Conservation (phyloP, 2,113 vertebrate genomes). For the Poeciliopsis retropinna region DNA sequence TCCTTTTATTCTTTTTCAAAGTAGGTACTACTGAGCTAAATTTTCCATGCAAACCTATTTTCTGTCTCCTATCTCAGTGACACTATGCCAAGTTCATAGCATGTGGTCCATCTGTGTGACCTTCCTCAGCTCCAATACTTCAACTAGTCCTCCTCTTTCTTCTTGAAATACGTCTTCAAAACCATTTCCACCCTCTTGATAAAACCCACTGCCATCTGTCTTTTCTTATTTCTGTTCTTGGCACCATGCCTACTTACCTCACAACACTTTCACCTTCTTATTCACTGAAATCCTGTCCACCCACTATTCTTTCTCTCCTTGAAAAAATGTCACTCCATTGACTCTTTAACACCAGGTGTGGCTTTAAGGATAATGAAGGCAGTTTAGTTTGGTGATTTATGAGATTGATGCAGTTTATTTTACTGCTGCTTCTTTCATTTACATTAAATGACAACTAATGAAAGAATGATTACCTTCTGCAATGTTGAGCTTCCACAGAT, state of each 20-base stretch:
- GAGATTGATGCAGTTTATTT: slow-evolving; percentile 6
- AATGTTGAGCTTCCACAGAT: background rate
- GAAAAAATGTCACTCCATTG: background rate
- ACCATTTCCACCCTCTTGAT: background rate
- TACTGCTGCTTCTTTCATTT: background rate
- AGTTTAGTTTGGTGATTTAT: slow-evolving; percentile 20
- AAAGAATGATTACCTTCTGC: background rate
- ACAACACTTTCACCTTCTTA: background rate
- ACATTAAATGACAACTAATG: background rate
- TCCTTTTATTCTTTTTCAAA: background rate
- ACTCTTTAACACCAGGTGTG: background rate
- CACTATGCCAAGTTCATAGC: background rate
- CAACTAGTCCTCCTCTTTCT: background rate
- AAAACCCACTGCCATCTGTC: background rate
- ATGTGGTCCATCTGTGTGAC: background rate
- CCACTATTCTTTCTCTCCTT: too few species aligned
- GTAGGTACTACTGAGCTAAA: background rate
- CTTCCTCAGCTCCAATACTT: background rate
- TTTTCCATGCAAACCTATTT: background rate
- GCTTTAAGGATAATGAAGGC: background rate
- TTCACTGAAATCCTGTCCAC: background rate
- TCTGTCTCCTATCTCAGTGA: background rate
- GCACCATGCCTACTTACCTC: background rate
- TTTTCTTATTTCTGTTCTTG: background rate
- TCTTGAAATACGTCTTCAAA: background rate